Evolutionary conservation across 2,797 vertebrate genomes (phyloP), one percentile per base, ranked within the genome.

Genomic region (Cheirogaleus major): DNA sequence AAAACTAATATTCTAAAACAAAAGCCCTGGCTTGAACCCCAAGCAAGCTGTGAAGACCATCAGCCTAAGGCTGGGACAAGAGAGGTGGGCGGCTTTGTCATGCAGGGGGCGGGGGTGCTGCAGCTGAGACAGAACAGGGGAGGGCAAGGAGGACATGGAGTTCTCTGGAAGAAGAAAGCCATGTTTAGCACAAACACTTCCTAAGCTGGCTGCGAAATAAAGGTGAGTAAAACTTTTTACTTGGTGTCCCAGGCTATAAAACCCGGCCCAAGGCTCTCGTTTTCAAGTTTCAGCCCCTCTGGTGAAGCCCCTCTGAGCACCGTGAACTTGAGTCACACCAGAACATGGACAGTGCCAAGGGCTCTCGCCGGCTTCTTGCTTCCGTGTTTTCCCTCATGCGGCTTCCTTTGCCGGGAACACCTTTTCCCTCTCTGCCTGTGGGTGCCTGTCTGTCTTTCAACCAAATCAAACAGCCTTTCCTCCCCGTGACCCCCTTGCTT

Each of bases 91-190:
- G 0, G 9, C 23, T 3, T 61, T 67, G 12, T 22, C 5, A 22
- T 10, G 25, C 8, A 69, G 12, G 9, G 67, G 2, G 35, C 0
- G 0, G 0, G 15, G n/a, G 7, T 50, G 8, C 72, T 18, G 23
- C 67, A 52, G n/a, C 48, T 0, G 17, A 45, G 70, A 50, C 72
- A 61, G 79, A 65, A 8, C 7, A 0, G 15, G 32, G 63, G 15
- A 18, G 10, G 10, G 23, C 9, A 11, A 5, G 78, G 0, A 23
- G 59, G 35, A 57, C 0, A 1, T 5, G 32, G 20, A n/a, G 32
- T 6, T 7, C 10, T 30, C 48, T 2, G 32, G 45, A 27, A 1
- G 35, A 52, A 32, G 13, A 67, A 25, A 35, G 80, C 27, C 6
- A 0, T 10, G 32, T 63, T 65, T 1, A 23, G 7, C 4, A 13